These are phyloP conservation scores for Drosophila pegasa DNA, from an alignment of 2,888 invertebrate species.

Conservation along the genomic window DNA sequence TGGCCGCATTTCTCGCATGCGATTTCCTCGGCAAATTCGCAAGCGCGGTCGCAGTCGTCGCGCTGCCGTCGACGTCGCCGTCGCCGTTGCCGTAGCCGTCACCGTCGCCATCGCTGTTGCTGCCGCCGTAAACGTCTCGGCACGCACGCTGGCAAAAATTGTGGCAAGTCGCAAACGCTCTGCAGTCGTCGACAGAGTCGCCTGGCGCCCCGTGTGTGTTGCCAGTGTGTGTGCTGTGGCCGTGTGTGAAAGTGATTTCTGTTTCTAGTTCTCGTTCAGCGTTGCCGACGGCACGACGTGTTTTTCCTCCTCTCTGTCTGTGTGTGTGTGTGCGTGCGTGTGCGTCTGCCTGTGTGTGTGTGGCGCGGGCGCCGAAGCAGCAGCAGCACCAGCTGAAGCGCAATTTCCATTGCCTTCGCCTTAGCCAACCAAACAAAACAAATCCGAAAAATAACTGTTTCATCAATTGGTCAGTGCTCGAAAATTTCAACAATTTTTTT, in stretches of 20 bases:
- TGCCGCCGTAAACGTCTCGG: conserved; percentile 1
- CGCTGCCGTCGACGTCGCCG: not conserved
- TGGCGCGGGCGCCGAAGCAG: conserved; percentile 53
- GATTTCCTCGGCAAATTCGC: conserved; percentile 39
- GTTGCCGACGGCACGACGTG: conserved; percentile 84
- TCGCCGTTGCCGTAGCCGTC: not conserved
- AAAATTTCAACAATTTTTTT: conserved; percentile 8
- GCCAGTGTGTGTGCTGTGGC: conserved; percentile 32
- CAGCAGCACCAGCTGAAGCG: conserved; percentile 32
- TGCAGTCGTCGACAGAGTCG: conserved; percentile 54
- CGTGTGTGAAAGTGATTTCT: conserved; percentile 44
- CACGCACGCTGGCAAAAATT: conserved; percentile 29
- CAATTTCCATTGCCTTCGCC: conserved; percentile 29
- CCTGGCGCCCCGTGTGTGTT: conserved; percentile 34
- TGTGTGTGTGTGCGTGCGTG: not conserved
- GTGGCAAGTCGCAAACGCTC: conserved; percentile 45
- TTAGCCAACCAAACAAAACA: conserved; percentile 32
- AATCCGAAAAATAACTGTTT: conserved; percentile 30
- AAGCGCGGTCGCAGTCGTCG: conserved; percentile 1
- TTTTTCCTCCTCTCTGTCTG: conserved; percentile 46
- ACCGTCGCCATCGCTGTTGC: conserved; percentile 1
- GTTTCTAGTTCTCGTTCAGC: conserved; percentile 84
- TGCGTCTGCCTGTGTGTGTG: conserved; percentile 4
- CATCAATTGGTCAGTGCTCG: conserved; percentile 30
- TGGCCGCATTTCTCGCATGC: conserved; percentile 61